These are phyloP conservation scores for Upupa epops DNA, from an alignment of 2,113 vertebrate genomes.

Conservation along the genomic window DNA sequence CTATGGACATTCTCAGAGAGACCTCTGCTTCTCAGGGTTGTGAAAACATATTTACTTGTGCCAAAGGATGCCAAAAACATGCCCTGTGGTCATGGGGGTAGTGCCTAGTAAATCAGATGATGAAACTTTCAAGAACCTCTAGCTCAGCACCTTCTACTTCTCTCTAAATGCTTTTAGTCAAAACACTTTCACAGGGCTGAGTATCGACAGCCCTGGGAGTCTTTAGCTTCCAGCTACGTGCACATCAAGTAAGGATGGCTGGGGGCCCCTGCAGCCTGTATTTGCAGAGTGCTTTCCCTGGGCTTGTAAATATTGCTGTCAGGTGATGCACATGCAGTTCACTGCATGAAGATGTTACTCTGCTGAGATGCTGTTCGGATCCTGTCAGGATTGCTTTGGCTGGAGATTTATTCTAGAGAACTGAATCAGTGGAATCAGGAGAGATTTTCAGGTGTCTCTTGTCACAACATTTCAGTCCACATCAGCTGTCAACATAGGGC, in stretches of 20 bases:
- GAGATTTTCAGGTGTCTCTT: background rate
- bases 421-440: background rate
- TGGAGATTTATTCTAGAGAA: background rate
- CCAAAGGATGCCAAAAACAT: background rate
- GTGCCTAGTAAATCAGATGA: too few relatives aligned
- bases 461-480: background rate
- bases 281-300: background rate
- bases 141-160: background rate
- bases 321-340: background rate
- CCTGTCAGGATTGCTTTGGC: background rate
- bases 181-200: background rate
- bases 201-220: background rate
- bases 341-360: too few relatives aligned
- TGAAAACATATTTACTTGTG: background rate
- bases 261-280: fast-evolving
- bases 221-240: background rate
- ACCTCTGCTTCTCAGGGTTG: background rate
- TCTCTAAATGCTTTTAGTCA: background rate
- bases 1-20: background rate
- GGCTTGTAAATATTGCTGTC: background rate
- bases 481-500: background rate
- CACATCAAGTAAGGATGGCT: background rate
- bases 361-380: background rate
- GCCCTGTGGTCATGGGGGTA: background rate
- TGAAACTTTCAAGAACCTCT: background rate